Conservation (phyloP, 2,113 vertebrate genomes). For the Myrmecophaga tridactyla region DNA sequence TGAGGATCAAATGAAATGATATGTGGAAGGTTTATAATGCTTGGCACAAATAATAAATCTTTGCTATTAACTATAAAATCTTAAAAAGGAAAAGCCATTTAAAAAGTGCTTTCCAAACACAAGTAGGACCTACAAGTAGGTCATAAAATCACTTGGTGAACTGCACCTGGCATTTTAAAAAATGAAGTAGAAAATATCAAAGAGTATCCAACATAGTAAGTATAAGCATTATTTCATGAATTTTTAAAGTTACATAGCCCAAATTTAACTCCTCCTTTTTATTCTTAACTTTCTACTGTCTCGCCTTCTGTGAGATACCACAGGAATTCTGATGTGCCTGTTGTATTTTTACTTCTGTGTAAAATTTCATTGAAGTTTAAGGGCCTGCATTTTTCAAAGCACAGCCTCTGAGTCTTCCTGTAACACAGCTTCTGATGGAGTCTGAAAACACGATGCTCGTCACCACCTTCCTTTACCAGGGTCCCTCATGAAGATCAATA, state of each 20-base stretch:
- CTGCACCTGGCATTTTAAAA: neutral
- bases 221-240: neutral
- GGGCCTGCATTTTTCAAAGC: neutral
- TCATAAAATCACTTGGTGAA: neutral
- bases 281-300: neutral
- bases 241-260: neutral
- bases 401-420: neutral
- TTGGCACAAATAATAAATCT: neutral
- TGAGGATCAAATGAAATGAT: neutral
- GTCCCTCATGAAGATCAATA: neutral
- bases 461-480: neutral
- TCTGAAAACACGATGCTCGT: neutral
- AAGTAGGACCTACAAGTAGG: neutral
- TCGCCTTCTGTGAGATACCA: neutral
- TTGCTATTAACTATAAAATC: neutral
- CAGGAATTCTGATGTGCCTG: neutral
- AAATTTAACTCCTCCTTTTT: neutral
- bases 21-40: neutral
- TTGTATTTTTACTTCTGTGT: neutral
- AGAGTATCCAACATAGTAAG: neutral
- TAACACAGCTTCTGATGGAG: neutral
- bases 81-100: neutral
- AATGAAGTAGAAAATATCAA: neutral
- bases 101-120: neutral
- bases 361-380: too few relatives aligned